Evolutionary conservation across 2,797 vertebrate genomes (phyloP), one percentile per base, ranked within the genome.

Genomic region (Platalea minor): DNA sequence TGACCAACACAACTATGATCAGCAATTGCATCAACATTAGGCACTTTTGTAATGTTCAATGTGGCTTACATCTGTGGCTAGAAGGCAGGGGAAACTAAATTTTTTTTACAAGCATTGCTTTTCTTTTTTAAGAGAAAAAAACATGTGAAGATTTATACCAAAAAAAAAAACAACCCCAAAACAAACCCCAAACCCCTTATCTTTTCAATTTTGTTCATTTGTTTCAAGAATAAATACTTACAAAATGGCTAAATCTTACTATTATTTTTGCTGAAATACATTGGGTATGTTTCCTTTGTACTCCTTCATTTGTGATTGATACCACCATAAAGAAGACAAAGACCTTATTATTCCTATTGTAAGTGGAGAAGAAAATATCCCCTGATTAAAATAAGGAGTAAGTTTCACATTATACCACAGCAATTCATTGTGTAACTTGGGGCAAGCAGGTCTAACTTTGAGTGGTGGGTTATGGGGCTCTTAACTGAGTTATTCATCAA

Each of bases 21-120:
- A 80, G 33, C 64, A 91, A 61, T 83, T 96, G 69, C 54, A 85
- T 78, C 75, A 94, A 53, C 60, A 54, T 91, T 78, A 94, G 51
- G 37, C 48, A 90, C 43, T 93, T 94, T 70, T 85, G 10, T 65
- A 48, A 41, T 26, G 7, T 85, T 88, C 92, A 43, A 94, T 93
- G 89, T 95, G 91, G 85, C 37, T 95, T 73, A 56, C 20, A 82
- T 85, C 45, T 93, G 85, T 76, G 88, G 76, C 64, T 81, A 77
- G 51, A 77, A 88, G 78, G 72, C 57, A 95, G 51, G 28, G 54
- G 85, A 95, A 94, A 15, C 11, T 20, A 9, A 7, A 23, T 11
- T 13, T 41, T 20, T 76, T 37, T 53, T 17, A 45, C 10, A 51
- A 89, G 5, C 25, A 45, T 20, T 70, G 26, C 13, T 89, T 91